Evolutionary conservation across 2,888 invertebrate genomes (phyloP), one percentile per base, ranked within the genome.

Genomic region (Drosophila bunnanda): DNA sequence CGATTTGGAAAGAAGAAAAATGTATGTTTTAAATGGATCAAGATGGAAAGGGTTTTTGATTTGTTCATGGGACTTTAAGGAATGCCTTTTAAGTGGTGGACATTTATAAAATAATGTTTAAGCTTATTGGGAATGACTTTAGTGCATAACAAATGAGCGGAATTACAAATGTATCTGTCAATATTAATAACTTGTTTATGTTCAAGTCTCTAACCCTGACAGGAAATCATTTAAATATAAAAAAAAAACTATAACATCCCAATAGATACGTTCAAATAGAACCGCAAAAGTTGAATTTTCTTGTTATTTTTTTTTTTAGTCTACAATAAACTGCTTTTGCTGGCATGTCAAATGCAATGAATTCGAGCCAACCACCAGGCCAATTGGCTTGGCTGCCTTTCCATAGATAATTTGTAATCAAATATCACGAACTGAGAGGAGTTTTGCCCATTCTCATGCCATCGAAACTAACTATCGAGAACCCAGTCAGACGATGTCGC

Each of bases 331-430:
- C 71, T 56, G 59, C 80, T 15, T 15, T 85, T 66, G 57, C 58
- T 83, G 86, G 83, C 88, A 83, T 88, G 83, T 83, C 88, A 88
- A 83, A 86, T 83, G 88, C 86, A 82, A 87, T 83, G 77, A 82
- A 84, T 77, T 72, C 56, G 36, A 68, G 12, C 46, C 41, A 53
- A 66, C 57, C 65, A 32, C 38, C 60, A 44, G 56, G 52, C 56
- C 56, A 50, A 53, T 67, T 44, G 54, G 54, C 46, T 46, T 46
- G 76, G 67, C 67, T 30, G 43, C 34, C 79, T 76, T 77, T 77
- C 60, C 22, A 67, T 65, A 78, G 87, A 88, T 88, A 83, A 83
- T 74, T 82, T 85, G 79, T 88, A 83, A 83, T 88, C 86, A 88
- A 83, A 88, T 83, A 83, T 77, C 86, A 88, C 88, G 81, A 83